Evolutionary conservation across 2,113 vertebrate species (phyloP).

Genomic region (Bagarius yarrelli): DNA sequence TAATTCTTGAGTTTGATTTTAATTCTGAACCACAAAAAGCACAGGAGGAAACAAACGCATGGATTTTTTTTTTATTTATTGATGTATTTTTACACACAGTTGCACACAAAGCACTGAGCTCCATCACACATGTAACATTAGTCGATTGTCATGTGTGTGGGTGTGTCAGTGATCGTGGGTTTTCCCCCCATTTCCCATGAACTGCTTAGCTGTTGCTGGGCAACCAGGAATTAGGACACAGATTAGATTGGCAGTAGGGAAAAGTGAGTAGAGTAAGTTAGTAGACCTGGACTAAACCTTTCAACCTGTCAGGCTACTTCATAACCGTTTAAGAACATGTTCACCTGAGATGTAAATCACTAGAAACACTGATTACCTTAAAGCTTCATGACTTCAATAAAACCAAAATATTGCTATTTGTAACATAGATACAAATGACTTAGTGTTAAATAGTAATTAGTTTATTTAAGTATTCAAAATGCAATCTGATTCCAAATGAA

Average conservation of each 20-base stretch:
- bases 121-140: constrained; percentile 22
- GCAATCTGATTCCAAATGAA: neutral
- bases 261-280: constrained; percentile 7
- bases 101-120: neutral
- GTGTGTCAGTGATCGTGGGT: constrained; percentile 20
- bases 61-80: no score
- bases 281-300: constrained; percentile 16
- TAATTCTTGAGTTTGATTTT: neutral
- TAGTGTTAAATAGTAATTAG: neutral
- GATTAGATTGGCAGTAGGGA: constrained; percentile 25
- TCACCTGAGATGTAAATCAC: neutral
- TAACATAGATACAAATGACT: neutral
- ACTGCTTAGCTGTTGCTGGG: constrained; percentile 34
- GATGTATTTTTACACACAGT: neutral
- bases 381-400: neutral
- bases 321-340: neutral
- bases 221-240: constrained; percentile 40
- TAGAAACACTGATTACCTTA: neutral
- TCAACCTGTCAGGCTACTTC: neutral
- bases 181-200: constrained; percentile 29
- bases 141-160: neutral
- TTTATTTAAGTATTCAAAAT: neutral
- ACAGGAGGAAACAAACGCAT: neutral
- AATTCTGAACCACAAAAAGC: neutral
- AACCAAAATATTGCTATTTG: neutral